These are phyloP conservation scores for Tapirus indicus DNA, from an alignment of 2,797 vertebrate genomes.

Conservation along the genomic window DNA sequence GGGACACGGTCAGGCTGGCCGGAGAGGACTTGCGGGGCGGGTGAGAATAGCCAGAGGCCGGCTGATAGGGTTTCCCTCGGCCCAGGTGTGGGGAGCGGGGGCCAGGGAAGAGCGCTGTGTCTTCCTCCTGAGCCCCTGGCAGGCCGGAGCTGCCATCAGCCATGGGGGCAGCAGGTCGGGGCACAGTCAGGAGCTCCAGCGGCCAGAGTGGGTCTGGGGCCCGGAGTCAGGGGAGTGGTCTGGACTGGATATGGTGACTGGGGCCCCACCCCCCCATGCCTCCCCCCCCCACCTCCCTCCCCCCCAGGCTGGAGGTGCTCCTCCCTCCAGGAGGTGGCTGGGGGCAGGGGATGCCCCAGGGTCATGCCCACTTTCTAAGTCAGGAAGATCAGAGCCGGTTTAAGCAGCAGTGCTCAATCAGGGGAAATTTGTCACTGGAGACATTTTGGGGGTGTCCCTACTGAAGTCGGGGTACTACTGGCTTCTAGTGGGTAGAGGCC, in stretches of 20 bases:
- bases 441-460: background rate
- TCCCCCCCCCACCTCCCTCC: no score
- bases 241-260: background rate
- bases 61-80: accelerated
- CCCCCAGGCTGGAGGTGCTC: no score
- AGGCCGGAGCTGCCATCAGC: background rate
- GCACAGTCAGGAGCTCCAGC: background rate
- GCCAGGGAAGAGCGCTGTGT: background rate
- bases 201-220: background rate
- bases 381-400: background rate
- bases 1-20: background rate
- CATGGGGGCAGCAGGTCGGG: no score
- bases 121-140: background rate
- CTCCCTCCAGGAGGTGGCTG: no score
- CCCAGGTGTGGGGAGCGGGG: accelerated
- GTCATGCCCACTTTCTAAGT: background rate
- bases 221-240: background rate
- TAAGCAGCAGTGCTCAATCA: background rate
- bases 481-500: background rate
- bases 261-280: accelerated
- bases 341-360: background rate
- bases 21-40: background rate
- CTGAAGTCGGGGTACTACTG: background rate
- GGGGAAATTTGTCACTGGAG: background rate
- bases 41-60: no score